phyloP scores from a whole-genome alignment of 23 tunicate genomes.

The Halocynthia aurantium region DNA sequence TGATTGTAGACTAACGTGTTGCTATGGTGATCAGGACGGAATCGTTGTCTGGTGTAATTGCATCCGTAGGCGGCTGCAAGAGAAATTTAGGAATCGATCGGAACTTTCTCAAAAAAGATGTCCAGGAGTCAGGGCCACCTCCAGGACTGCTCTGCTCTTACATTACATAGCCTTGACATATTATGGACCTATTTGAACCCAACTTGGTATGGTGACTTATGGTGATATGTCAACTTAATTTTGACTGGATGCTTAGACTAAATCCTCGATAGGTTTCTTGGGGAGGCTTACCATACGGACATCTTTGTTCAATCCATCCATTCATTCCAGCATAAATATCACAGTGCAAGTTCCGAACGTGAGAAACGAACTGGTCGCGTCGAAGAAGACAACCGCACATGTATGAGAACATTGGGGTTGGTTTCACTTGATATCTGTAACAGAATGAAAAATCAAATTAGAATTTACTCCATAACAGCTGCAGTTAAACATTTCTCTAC shows the following conservation, averaged over 20 bases:
- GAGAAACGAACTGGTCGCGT: conserved; percentile 60
- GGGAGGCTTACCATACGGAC: conserved; percentile 34
- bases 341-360: conserved; percentile 63
- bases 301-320: conserved; percentile 78
- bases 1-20: conserved; percentile 28
- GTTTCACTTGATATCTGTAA: conserved; percentile 3
- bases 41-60: conserved; percentile 29
- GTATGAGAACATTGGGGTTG: conserved; percentile 27
- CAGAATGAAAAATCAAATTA: not conserved
- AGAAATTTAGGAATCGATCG: not conserved
- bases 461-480: not conserved
- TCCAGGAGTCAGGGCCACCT: no score
- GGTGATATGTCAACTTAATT: no score
- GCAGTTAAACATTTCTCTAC: not conserved
- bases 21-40: conserved; percentile 28
- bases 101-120: no score
- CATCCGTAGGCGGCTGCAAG: conserved; percentile 49
- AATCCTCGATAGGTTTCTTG: no score
- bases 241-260: no score
- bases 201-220: no score
- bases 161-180: no score
- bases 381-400: conserved; percentile 75
- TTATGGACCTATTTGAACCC: no score
- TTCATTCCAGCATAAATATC: conserved; percentile 55
- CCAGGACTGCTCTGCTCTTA: no score